These are phyloP conservation scores for Bhutanitis thaidina DNA, from an alignment of 2,888 invertebrate genomes.

Conservation along the genomic window DNA sequence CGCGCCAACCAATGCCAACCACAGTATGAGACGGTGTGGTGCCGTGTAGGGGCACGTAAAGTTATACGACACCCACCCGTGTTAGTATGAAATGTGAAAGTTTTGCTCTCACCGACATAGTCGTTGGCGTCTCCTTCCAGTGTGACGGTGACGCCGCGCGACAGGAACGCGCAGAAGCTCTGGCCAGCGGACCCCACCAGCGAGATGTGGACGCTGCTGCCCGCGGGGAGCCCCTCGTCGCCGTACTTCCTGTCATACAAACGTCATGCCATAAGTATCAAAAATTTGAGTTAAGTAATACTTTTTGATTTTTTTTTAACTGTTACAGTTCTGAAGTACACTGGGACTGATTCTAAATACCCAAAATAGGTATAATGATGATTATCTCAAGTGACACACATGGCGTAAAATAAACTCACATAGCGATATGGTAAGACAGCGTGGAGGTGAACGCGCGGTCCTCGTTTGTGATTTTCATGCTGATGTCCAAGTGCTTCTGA, in stretches of 20 bases:
- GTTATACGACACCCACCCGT: too few relatives aligned
- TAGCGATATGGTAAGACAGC: slow-evolving; percentile 96
- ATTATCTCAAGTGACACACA: too few relatives aligned
- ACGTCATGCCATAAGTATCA: too few relatives aligned
- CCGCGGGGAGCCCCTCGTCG: slow-evolving; percentile 91
- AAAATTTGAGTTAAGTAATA: too few relatives aligned
- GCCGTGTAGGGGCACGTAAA: too few relatives aligned
- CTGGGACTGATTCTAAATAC: too few relatives aligned
- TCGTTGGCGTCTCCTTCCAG: slow-evolving; percentile 99
- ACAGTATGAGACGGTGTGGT: too few relatives aligned
- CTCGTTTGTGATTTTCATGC: slow-evolving; percentile 92
- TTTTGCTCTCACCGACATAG: slow-evolving; percentile 88
- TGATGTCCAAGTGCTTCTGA: slow-evolving; percentile 83
- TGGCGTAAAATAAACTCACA: slow-evolving; percentile 78
- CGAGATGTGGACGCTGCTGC: slow-evolving; percentile 86
- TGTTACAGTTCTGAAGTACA: too few relatives aligned
- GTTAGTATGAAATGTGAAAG: background rate
- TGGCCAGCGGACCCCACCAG: slow-evolving; percentile 97
- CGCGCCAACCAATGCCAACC: too few relatives aligned
- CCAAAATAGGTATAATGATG: too few relatives aligned
- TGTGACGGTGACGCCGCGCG: slow-evolving; percentile 92
- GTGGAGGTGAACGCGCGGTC: slow-evolving; percentile 96
- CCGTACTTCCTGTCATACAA: slow-evolving; percentile 85
- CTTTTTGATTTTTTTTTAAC: too few relatives aligned
- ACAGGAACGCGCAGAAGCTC: slow-evolving; percentile 98